Conservation (phyloP, 2,888 invertebrate genomes). For the Incurvaria masculella region DNA sequence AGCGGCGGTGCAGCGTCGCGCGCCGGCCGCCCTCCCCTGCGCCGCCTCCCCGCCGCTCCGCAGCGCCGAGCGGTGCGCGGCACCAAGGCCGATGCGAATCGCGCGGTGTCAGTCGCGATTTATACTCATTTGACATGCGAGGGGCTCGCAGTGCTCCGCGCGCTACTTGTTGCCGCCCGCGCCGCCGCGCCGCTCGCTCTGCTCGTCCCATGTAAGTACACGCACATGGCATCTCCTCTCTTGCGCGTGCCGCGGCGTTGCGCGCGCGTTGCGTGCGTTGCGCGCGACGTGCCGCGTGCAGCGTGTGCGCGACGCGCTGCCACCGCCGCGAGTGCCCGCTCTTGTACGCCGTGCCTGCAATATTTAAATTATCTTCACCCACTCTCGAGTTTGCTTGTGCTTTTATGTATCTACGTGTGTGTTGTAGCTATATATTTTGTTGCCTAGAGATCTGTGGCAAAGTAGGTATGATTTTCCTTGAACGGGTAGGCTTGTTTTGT, state of each 20-base stretch:
- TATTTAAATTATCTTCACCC: background rate
- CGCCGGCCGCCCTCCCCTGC: background rate
- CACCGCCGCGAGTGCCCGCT: background rate
- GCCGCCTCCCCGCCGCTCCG: background rate
- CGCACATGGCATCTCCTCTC: background rate
- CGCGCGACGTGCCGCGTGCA: background rate
- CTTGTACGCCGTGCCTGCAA: background rate
- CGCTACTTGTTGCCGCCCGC: background rate
- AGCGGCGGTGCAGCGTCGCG: background rate
- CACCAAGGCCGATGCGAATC: slow-evolving; percentile 2
- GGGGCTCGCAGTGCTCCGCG: background rate
- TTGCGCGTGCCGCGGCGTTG: background rate
- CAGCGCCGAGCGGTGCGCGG: no score
- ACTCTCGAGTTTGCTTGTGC: background rate
- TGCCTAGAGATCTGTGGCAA: no score
- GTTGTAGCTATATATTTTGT: background rate
- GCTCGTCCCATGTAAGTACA: background rate
- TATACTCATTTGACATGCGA: slow-evolving; percentile 2
- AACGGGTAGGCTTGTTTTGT: no score
- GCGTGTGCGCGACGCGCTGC: background rate
- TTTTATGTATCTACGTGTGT: background rate
- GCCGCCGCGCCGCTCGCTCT: background rate
- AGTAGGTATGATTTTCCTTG: no score
- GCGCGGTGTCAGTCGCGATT: slow-evolving; percentile 3
- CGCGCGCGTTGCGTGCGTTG: background rate